phyloP scores from a whole-genome alignment of 2,797 vertebrate genomes.

The Orientallactaga sibirica region DNA sequence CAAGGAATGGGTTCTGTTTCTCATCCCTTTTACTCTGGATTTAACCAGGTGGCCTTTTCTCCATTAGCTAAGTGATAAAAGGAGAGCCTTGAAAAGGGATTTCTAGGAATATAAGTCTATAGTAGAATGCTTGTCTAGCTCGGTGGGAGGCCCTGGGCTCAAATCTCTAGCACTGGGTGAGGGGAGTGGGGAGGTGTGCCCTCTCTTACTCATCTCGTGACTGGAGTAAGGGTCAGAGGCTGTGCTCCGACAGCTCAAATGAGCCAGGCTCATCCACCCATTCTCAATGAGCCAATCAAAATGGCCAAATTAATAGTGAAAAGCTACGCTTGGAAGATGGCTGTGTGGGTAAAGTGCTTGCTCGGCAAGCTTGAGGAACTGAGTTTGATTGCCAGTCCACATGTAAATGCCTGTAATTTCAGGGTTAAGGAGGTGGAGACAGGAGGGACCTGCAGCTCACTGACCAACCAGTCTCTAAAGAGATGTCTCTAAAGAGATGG shows the following conservation, averaged over 20 bases:
- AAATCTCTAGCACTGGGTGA: not conserved
- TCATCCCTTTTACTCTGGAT: not conserved
- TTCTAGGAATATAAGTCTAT: not conserved
- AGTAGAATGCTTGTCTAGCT: not conserved
- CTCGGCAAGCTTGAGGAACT: too few relatives aligned
- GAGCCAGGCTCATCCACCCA: not conserved
- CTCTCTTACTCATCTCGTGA: not conserved
- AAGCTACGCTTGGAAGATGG: not conserved
- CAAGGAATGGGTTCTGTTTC: not conserved
- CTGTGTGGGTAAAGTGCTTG: too few relatives aligned
- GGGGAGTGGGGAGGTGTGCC: not conserved
- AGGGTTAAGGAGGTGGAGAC: too few relatives aligned
- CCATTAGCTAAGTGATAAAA: not conserved
- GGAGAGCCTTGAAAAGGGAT: not conserved
- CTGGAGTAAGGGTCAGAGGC: not conserved
- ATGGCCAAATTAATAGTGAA: not conserved
- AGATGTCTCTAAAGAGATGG: too few relatives aligned
- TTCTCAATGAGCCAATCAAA: not conserved
- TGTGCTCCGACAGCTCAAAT: not conserved
- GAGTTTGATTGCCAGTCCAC: too few relatives aligned
- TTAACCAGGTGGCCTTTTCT: not conserved
- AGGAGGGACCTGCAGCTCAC: too few relatives aligned
- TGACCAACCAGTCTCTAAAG: too few relatives aligned
- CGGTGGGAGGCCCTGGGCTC: not conserved
- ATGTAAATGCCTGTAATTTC: too few relatives aligned